Evolutionary conservation across 2,888 invertebrate species (phyloP), one percentile per base, ranked within the genome.

Genomic region (Epirrhoe tristata): DNA sequence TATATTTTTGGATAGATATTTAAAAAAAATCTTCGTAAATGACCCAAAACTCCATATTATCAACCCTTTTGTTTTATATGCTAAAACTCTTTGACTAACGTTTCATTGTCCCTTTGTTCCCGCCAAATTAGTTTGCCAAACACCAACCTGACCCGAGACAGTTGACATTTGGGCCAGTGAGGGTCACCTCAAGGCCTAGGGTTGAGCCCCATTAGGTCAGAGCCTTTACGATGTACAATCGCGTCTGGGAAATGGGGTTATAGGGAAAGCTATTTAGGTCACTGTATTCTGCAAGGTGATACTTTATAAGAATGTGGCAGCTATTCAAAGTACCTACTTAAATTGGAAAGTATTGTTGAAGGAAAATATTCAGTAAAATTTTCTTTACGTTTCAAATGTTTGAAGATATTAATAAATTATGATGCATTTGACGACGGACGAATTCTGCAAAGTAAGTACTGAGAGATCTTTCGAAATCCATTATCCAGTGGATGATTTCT

Each of bases 131-230:
- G 70, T 72, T 71, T 70, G 74, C 64, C 54, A 66, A 71, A 70
- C 75, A 82, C 78, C 73, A 78, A 78, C 78, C 73, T 72, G 57
- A 70, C 64, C 73, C 74, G 74, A 53, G 71, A 75, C 68, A 51
- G 72, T 81, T 84, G 85, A 82, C 84, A 87, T 88, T 88, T 85
- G 77, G 68, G 65, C 75, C 77, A 84, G 83, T 43, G 77, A 84
- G 81, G 87, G 86, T 84, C 85, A 80, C 70, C 67, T 74, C 78
- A 79, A 81, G 80, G 81, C 84, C 76, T 69, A 73, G 75, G 80
- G 79, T 78, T 77, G 76, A 62, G 51, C 39, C 72, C 78, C 78
- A 83, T 85, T 83, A 82, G 84, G 87, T 85, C 85, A 85, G 75
- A 87, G 79, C 67, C 74, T 89, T 88, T 88, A 90, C 82, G 82